Percentiles rank a stretch among this genome's conserved stretches.
Conservation (phyloP, 2,888 invertebrate species). For the Trissolcus brochymenae region DNA sequence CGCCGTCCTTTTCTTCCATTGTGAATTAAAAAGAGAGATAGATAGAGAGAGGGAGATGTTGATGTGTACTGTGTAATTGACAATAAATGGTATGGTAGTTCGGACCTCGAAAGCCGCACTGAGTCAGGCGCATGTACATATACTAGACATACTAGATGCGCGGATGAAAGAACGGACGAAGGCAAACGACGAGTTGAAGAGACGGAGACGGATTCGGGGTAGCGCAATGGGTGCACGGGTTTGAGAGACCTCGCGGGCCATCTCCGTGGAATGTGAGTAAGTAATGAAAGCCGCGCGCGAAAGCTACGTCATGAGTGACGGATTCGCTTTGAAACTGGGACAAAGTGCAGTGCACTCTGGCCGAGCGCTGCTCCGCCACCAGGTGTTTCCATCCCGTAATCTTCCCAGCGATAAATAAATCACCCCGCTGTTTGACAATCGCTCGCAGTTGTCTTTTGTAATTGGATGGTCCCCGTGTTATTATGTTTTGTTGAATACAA, state of each 20-base stretch:
- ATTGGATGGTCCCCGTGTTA: neutral
- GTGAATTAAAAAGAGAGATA: too few relatives aligned
- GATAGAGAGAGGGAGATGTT: too few relatives aligned
- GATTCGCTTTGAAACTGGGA: conserved; percentile 75
- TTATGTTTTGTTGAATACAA: neutral
- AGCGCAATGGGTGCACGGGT: conserved; percentile 54
- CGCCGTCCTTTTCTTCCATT: too few relatives aligned
- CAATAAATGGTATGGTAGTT: too few relatives aligned
- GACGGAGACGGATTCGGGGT: too few relatives aligned
- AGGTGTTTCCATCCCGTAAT: conserved; percentile 76
- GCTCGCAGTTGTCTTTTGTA: neutral
- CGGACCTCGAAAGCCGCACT: too few relatives aligned
- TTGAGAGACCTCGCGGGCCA: conserved; percentile 42
- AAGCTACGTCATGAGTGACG: conserved; percentile 75
- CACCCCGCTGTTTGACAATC: conserved; percentile 32
- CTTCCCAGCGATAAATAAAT: conserved; percentile 74
- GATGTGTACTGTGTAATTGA: too few relatives aligned
- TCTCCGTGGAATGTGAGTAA: conserved; percentile 66
- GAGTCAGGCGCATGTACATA: conserved; percentile 5
- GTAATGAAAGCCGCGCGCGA: conserved; percentile 68
- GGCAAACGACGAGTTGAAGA: too few relatives aligned
- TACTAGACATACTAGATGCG: neutral
- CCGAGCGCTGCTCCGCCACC: conserved; percentile 73
- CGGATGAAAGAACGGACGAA: neutral
- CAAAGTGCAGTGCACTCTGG: conserved; percentile 77